phyloP scores from a whole-genome alignment of 2,113 vertebrate genomes.

The Vanacampus margaritifer region DNA sequence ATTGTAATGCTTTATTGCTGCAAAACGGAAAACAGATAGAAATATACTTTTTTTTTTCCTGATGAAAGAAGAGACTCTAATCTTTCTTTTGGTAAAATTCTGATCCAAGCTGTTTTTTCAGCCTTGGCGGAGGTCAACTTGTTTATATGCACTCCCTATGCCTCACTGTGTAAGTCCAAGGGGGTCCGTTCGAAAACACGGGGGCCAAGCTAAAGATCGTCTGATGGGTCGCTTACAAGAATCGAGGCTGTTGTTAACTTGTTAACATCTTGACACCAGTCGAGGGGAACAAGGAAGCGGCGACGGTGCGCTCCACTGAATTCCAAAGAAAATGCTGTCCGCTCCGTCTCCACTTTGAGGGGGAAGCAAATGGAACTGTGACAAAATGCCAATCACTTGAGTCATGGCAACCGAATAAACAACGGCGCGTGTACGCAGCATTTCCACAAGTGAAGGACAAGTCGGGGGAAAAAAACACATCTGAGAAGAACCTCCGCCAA shows the following conservation, averaged over 20 bases:
- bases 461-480: too few species aligned
- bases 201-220: not conserved
- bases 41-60: too few species aligned
- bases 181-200: not conserved
- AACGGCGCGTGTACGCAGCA: not conserved
- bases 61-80: too few species aligned
- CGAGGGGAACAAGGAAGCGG: not conserved
- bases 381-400: not conserved
- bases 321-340: not conserved
- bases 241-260: not conserved
- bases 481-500: not conserved
- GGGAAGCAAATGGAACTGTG: not conserved
- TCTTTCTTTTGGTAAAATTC: too few species aligned
- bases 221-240: not conserved
- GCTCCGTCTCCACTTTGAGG: not conserved
- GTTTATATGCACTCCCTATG: not conserved
- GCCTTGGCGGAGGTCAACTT: not conserved
- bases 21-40: too few species aligned
- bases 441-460: not conserved
- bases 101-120: too few species aligned
- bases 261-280: constrained; percentile 1
- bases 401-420: not conserved
- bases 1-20: too few species aligned
- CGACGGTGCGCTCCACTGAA: not conserved
- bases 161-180: not conserved